A percentile compares a stretch with the other conserved stretches of the same genome.
These are phyloP conservation scores for Sphaeramia orbicularis DNA, from an alignment of 2,797 vertebrate species.

Conservation along the genomic window DNA sequence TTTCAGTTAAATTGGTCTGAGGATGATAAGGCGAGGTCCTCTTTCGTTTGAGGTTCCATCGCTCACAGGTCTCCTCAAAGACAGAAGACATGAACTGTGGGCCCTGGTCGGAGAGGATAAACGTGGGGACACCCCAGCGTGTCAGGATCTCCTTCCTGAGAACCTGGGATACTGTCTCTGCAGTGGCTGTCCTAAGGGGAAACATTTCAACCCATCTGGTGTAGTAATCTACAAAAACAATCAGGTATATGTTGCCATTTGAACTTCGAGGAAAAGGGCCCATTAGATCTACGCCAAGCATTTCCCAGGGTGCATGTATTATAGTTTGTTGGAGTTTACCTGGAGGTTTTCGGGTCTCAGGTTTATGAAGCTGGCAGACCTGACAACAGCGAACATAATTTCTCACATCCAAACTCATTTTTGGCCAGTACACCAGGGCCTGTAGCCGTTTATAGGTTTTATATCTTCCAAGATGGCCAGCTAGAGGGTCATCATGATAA, in stretches of 20 bases:
- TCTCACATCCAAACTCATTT: constrained; percentile 13
- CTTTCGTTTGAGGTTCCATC: no score
- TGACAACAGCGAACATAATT: not conserved
- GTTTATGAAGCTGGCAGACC: constrained; percentile 7
- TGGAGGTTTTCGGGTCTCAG: not conserved
- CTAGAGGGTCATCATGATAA: constrained; percentile 8
- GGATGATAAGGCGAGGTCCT: not conserved
- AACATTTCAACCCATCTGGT: constrained; percentile 9
- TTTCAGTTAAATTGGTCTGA: not conserved
- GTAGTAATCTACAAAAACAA: constrained; percentile 5
- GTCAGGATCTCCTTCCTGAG: not conserved
- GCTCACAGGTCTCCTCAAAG: not conserved
- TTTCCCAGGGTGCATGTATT: not conserved
- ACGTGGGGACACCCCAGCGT: not conserved
- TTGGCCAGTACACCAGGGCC: constrained; percentile 6
- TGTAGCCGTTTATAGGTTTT: constrained; percentile 14
- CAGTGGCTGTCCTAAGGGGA: not conserved
- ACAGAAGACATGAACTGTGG: not conserved
- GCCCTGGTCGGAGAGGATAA: not conserved
- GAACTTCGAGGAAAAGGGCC: not conserved
- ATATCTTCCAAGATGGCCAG: constrained; percentile 5
- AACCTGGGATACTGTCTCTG: not conserved
- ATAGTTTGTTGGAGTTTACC: not conserved
- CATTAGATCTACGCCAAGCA: constrained; percentile 10
- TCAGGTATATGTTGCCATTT: constrained; percentile 4